phyloP scores from a whole-genome alignment of 2,797 vertebrate genomes.

The Babyrousa celebensis region DNA sequence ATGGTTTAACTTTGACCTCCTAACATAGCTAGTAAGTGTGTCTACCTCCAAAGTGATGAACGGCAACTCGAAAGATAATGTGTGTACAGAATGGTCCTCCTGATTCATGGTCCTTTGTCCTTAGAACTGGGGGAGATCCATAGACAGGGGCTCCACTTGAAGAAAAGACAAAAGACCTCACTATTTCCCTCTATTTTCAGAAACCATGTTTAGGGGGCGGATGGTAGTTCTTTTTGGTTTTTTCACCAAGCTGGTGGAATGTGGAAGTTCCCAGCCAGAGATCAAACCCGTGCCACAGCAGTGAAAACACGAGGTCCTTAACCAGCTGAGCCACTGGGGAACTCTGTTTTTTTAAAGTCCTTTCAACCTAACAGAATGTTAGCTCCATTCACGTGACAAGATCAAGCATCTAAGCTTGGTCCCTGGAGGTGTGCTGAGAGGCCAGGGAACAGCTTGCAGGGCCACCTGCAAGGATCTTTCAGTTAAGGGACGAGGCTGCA shows the following conservation, averaged over 20 bases:
- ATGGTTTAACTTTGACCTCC: not conserved
- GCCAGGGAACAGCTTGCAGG: not conserved
- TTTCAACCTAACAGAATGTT: not conserved
- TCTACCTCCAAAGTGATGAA: slow-evolving; percentile 20
- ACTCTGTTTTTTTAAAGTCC: not conserved
- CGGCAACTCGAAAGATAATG: not conserved
- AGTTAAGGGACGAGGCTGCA: not conserved
- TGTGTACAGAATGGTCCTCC: not conserved
- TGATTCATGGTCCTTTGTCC: not conserved
- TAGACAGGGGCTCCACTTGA: not conserved
- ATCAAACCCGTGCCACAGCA: no score
- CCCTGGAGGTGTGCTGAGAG: not conserved
- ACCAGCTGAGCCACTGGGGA: no score
- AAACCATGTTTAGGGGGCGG: not conserved
- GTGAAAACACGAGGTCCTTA: no score
- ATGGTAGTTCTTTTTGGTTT: no score
- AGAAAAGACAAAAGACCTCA: not conserved
- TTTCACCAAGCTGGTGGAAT: no score
- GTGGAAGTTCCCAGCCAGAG: no score
- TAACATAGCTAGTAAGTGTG: not conserved
- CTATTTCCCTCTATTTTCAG: slow-evolving; percentile 37
- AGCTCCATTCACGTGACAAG: slow-evolving; percentile 3
- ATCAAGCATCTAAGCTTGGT: not conserved
- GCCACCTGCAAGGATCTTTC: not conserved
- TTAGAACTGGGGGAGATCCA: not conserved